phyloP scores from a whole-genome alignment of 1,140 invertebrate species.

The Marisa cornuarietis region DNA sequence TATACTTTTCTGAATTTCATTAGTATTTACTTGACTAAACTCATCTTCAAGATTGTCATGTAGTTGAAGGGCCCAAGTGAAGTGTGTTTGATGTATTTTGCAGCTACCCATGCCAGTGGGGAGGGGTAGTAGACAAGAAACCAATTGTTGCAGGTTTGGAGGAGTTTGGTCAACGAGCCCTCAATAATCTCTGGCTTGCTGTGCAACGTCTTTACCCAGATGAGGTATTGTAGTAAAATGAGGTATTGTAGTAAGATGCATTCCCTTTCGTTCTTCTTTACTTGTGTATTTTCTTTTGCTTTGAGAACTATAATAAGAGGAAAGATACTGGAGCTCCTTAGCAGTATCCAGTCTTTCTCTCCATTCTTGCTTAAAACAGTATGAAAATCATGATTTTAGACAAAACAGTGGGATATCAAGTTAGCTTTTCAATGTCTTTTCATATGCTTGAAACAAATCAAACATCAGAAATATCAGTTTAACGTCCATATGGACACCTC shows the following conservation, averaged over 20 bases:
- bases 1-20: too few species aligned
- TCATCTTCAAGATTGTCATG: not conserved
- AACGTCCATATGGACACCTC: too few species aligned
- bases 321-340: too few species aligned
- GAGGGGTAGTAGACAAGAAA: conserved; percentile 60
- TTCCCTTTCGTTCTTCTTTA: not conserved
- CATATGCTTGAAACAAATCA: too few species aligned
- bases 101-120: conserved; percentile 67
- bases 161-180: conserved; percentile 62
- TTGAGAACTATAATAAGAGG: too few species aligned
- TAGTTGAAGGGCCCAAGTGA: not conserved
- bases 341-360: too few species aligned
- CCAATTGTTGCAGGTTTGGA: conserved; percentile 64
- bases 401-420: too few species aligned
- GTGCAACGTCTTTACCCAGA: conserved; percentile 59
- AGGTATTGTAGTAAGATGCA: conserved; percentile 34
- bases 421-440: not conserved
- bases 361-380: too few species aligned
- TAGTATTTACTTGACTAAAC: not conserved
- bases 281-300: not conserved
- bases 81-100: conserved; percentile 23
- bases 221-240: conserved; percentile 51
- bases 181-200: conserved; percentile 65
- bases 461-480: too few species aligned
- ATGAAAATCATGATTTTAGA: too few species aligned